Percentiles rank a stretch among this genome's conserved stretches.
Conservation (phyloP, 2,113 vertebrate species). For the Cryptomyrus ogoouensis region DNA sequence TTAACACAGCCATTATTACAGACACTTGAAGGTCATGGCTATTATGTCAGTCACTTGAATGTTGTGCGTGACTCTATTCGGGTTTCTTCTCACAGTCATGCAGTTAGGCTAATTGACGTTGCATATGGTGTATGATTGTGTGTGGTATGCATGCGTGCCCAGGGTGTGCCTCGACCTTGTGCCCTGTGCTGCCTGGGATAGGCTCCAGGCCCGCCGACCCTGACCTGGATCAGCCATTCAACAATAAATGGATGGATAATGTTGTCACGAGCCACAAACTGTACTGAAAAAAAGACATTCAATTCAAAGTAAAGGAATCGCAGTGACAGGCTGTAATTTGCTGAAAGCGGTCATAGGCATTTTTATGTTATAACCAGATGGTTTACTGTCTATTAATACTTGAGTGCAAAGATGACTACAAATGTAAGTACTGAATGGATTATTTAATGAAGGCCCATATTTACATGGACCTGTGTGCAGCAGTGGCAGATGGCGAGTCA, state of each 20-base stretch:
- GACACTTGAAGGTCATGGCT: neutral
- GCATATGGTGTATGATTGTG: neutral
- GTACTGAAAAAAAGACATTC: neutral
- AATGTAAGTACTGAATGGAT: neutral
- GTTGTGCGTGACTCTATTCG: neutral
- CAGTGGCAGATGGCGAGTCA: neutral
- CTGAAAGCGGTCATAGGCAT: neutral
- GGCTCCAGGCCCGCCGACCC: neutral
- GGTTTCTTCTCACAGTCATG: neutral
- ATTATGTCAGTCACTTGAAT: neutral
- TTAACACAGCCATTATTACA: neutral
- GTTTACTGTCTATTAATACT: neutral
- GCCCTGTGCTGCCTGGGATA: neutral
- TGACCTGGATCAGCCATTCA: neutral
- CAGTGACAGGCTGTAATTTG: conserved; percentile 10
- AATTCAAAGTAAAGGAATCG: neutral
- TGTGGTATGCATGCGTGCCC: neutral
- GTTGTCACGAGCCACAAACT: neutral
- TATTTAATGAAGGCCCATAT: conserved; percentile 4
- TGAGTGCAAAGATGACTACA: neutral
- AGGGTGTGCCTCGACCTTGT: neutral
- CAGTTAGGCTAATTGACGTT: neutral
- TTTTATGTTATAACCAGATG: neutral
- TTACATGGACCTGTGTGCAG: neutral
- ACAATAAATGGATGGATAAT: neutral